Base-by-base conservation (phyloP, 2,888 invertebrate species). In the Rhingia campestris region DNA sequence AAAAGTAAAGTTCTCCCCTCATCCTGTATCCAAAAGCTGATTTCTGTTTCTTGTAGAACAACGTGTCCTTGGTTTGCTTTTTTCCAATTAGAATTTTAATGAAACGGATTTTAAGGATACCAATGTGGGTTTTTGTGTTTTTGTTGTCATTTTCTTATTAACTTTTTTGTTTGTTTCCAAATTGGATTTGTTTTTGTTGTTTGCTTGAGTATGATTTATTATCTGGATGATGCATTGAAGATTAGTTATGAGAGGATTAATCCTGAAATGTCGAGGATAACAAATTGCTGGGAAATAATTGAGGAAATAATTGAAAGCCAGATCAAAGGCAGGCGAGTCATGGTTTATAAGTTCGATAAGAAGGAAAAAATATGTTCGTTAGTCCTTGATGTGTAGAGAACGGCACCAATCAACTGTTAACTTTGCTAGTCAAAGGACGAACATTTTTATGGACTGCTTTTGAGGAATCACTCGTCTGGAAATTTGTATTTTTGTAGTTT, bases 51-150 rank as follows among this genome's bases (percentile, higher is more conserved):
- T 47, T 6, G 6, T 47, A 6, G 22, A 22, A 43, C 61, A 9
- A 32, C 6, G 35, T 2, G 63, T 63, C 49, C 56, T 63, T 77
- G 9, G 22, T 9, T 54, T 47, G 33, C 12, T 43, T 43, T 0
- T 47, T 73, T 72, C 39, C 54, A 80, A 74, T 80, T 80, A 63
- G 67, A 69, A 41, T 61, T 59, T 37, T 37, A 53, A 75, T 67
- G 49, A 43, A 73, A 79, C 58, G 30, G 14, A 64, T 51, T 35
- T 22, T 39, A 4, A 43, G 45, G 54, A 54, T 61, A 61, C 59
- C 47, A 54, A 73, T 12, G 33, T 53, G 53, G 32, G 10, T 53
- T 35, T n/a, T 35, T 2, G 3, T 3, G 12, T 33, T n/a, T 33
- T 33, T 53, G 22, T 33, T 53, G 14, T 47, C 7, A 47, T 47